Evolutionary conservation across 2,888 invertebrate species (phyloP), one percentile per base, ranked within the genome.

Genomic region (Campopleginae sp.): DNA sequence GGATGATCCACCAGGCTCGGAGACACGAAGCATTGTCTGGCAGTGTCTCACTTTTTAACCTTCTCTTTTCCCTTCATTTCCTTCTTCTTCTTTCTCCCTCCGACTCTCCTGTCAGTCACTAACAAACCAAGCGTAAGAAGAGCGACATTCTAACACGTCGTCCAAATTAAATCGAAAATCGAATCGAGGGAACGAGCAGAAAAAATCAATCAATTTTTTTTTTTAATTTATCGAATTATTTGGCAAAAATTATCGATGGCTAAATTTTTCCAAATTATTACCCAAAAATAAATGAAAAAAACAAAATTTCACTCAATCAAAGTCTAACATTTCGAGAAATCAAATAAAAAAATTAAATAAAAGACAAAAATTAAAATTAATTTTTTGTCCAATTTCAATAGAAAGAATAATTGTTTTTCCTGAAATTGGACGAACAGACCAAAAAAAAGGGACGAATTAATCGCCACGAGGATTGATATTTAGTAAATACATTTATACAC

Each of bases 71-170:
- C 7, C 19, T n/a, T 14, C 3, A n/a, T 70, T 61, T 65, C 66
- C 14, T 31, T 33, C 19, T 72, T 54, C 72, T 68, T 74, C 66
- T 42, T 44, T 44, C 66, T 46, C 48, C 61, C 58, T 86, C 61
- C 68, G 87, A 82, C 84, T 82, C 85, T 88, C 88, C 92, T 93
- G 93, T 93, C 93, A 93, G 90, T 93, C 93, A 91, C 89, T 87
- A 91, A 90, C 90, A 91, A 92, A 90, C 92, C 91, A 90, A 92
- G 89, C 92, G 92, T 92, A 77, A 92, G 92, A 88, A 88, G 83
- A 86, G 87, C 87, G 88, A 86, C 90, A 92, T 92, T 92, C 91
- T 91, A 87, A 86, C 89, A 88, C 80, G 82, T 85, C 89, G 72
- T 87, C 88, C 85, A 91, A 92, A 89, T 91, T 84, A 91, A 90